phyloP scores from a whole-genome alignment of 2,888 invertebrate genomes.

The Oscheius myriophilus region DNA sequence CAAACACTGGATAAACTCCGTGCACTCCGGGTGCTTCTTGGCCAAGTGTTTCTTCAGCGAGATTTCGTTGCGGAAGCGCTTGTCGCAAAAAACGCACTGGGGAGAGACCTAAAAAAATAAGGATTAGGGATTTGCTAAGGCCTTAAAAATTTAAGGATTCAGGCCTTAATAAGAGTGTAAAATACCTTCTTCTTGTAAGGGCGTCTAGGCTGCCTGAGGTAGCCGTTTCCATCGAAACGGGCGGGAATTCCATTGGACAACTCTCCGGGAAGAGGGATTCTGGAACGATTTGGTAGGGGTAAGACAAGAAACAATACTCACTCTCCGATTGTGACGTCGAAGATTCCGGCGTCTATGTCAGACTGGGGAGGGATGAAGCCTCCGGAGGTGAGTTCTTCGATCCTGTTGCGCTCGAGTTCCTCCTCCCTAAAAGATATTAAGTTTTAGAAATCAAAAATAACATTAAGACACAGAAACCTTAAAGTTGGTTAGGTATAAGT shows the following conservation, averaged over 20 bases:
- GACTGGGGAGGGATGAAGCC: slow-evolving; percentile 70
- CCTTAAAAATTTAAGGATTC: too few relatives aligned
- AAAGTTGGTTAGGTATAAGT: too few relatives aligned
- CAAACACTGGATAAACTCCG: slow-evolving; percentile 68
- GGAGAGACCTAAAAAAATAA: slow-evolving; percentile 60
- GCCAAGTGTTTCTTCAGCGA: slow-evolving; percentile 66
- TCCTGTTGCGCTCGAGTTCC: slow-evolving; percentile 64
- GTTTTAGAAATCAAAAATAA: slow-evolving; percentile 1
- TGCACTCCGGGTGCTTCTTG: slow-evolving; percentile 65
- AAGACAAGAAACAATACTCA: slow-evolving; percentile 4
- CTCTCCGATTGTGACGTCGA: slow-evolving; percentile 38
- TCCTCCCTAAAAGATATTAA: slow-evolving; percentile 34
- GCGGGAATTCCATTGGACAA: slow-evolving; percentile 59
- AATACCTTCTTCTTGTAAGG: slow-evolving; percentile 68
- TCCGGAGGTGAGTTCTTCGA: slow-evolving; percentile 68
- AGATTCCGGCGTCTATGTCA: slow-evolving; percentile 55
- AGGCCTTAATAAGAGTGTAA: too few relatives aligned
- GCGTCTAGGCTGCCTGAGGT: slow-evolving; percentile 55
- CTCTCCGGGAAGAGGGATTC: slow-evolving; percentile 69
- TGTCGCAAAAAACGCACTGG: slow-evolving; percentile 71
- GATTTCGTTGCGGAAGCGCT: slow-evolving; percentile 70
- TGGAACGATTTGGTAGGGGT: slow-evolving; percentile 36
- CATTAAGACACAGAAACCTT: slow-evolving; percentile 11
- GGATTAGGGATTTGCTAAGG: too few relatives aligned
- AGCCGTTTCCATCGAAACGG: slow-evolving; percentile 63